Evolutionary conservation across 2,888 invertebrate genomes (phyloP).

Genomic region (Morinoia aosen): DNA sequence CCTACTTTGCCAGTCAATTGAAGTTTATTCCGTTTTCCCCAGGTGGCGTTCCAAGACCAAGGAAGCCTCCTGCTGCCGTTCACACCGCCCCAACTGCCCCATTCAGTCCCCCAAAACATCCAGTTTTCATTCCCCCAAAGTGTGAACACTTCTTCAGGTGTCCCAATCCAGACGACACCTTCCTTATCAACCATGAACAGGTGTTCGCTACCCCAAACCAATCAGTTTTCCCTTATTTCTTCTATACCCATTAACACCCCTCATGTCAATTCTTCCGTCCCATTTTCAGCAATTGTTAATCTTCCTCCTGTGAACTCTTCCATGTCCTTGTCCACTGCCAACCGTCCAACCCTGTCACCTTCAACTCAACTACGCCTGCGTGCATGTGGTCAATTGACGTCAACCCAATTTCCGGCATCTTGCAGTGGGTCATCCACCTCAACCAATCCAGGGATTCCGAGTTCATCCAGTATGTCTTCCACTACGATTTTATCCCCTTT

Average conservation of each 20-base stretch:
- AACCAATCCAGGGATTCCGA: neutral
- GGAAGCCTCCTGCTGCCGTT: neutral
- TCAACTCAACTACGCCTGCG: neutral
- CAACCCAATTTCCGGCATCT: neutral
- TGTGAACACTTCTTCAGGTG: neutral
- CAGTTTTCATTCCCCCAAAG: neutral
- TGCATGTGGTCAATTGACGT: neutral
- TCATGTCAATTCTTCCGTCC: neutral
- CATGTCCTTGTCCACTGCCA: neutral
- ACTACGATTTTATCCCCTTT: constrained; percentile 18
- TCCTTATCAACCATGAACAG: neutral
- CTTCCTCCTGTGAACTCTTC: neutral
- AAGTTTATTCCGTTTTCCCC: neutral
- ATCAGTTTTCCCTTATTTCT: neutral
- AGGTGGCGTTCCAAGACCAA: constrained; percentile 9
- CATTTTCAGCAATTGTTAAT: neutral
- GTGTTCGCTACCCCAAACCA: neutral
- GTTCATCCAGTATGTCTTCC: constrained; percentile 21
- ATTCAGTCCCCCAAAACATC: neutral
- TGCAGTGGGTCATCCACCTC: neutral
- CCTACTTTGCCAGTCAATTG: neutral
- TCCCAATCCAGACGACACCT: neutral
- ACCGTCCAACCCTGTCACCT: constrained; percentile 19
- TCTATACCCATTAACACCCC: neutral
- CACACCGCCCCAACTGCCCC: neutral